Evolutionary conservation across 2,888 invertebrate species (phyloP).

Genomic region (Drosophila melanosoma): DNA sequence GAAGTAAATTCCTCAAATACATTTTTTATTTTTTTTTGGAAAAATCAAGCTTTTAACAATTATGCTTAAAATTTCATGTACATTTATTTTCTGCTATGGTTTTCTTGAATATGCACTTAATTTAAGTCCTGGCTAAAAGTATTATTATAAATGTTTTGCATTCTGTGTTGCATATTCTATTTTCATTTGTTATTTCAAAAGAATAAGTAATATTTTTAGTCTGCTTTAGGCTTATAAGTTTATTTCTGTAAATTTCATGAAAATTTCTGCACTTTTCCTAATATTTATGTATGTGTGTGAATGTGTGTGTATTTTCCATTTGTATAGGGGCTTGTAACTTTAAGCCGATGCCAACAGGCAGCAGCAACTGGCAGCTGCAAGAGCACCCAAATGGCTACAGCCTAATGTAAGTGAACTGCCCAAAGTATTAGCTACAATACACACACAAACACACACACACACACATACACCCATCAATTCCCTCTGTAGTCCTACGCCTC

Average conservation of each 20-base stretch:
- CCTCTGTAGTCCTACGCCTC: neutral
- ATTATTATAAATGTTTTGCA: neutral
- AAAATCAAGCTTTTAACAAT: neutral
- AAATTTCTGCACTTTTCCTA: constrained; percentile 11
- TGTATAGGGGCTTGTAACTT: constrained; percentile 31
- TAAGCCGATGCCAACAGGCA: constrained; percentile 40
- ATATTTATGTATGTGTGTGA: neutral
- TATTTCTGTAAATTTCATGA: neutral
- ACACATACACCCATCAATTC: neutral
- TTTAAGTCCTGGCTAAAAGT: neutral
- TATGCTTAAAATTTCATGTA: no score
- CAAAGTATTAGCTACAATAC: constrained; percentile 59
- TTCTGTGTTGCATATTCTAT: neutral
- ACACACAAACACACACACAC: constrained; percentile 13
- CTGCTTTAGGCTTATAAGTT: constrained; percentile 1
- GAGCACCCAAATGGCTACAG: constrained; percentile 32
- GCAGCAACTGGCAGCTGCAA: constrained; percentile 38
- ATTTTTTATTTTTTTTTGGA: neutral
- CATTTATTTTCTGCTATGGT: neutral
- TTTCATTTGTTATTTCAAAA: neutral
- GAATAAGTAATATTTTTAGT: neutral
- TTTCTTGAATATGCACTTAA: neutral
- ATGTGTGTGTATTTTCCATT: constrained; percentile 12
- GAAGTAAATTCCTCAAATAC: neutral
- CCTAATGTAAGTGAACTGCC: constrained; percentile 64